Conservation (phyloP, 2,888 invertebrate species). For the Hirtodrosophila confusa region DNA sequence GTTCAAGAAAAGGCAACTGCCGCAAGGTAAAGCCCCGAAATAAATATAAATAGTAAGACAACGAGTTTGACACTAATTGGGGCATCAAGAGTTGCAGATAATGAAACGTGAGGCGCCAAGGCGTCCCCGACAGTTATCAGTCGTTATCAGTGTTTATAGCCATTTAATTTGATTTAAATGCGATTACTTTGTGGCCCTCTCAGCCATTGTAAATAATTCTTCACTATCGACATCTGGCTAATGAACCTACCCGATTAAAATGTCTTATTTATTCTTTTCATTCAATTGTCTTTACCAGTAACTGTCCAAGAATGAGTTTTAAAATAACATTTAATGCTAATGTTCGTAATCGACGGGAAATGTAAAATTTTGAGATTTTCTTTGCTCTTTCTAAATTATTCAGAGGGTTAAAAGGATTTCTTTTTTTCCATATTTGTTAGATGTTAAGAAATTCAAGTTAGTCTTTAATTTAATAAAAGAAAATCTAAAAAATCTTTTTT, state of each 20-base stretch:
- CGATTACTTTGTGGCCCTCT: conserved; percentile 2
- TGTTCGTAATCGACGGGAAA: too few relatives aligned
- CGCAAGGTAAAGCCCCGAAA: conserved; percentile 21
- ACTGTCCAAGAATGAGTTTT: too few relatives aligned
- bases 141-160: conserved; percentile 28
- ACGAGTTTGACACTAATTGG: conserved; percentile 48
- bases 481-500: too few relatives aligned
- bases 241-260: conserved; percentile 5
- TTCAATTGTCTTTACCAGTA: neutral
- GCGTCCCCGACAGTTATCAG: neutral
- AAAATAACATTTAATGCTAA: too few relatives aligned
- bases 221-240: conserved; percentile 4
- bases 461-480: too few relatives aligned
- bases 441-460: too few relatives aligned
- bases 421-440: too few relatives aligned
- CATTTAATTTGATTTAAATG: conserved; percentile 30
- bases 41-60: conserved; percentile 13
- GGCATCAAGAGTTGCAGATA: conserved; percentile 31
- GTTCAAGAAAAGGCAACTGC: conserved; percentile 50
- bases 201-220: conserved; percentile 3
- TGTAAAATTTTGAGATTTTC: too few relatives aligned
- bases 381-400: too few relatives aligned
- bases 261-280: conserved; percentile 27
- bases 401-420: too few relatives aligned
- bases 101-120: conserved; percentile 11